Base-by-base conservation (phyloP, 2,888 invertebrate genomes). In the Stegophylla sp. region DNA sequence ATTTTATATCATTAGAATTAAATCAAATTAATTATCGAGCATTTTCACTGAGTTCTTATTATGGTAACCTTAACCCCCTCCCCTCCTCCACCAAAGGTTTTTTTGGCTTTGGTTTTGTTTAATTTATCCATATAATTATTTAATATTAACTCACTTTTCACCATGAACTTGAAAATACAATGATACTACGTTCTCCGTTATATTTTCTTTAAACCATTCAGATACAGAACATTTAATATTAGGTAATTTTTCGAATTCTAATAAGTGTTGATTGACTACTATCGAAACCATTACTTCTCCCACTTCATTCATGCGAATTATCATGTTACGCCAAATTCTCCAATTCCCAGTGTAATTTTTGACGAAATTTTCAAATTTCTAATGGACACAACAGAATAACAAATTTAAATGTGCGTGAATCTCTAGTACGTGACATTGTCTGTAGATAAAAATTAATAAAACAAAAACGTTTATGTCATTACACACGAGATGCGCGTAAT, bases 311-410 rank as follows among this genome's bases (percentile, higher is more conserved):
- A 88, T 88, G 53, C 90, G 86, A 5, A 90, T 88, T 0, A 89
- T 88, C 83, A 90, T 84, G 84, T 89, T 88, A 75, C 88, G 86
- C 90, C 90, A 91, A 84, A 88, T 86, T 7, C 90, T 91, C 51
- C 85, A 84, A 82, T 82, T 83, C 41, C 83, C 83, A 13, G 67
- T 63, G 23, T 75, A 26, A 43, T 82, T 79, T 71, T 83, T 82
- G 15, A 84, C 81, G 63, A 83, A 84, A 63, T 82, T 75, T n/a
- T 83, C 84, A 66, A 84, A 84, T 56, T 67, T 82, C 84, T 84
- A 64, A 41, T 15, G 53, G 12, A 43, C 23, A 73, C 0, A 43
- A 71, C 15, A 66, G 13, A 28, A 43, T 1, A 15, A 10, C 48
- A 17, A 26, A 17, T 26, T 13, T 48, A 34, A 15, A 34, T 20